Conservation (phyloP, 1,140 invertebrate species). For the Drosophila serrata region DNA sequence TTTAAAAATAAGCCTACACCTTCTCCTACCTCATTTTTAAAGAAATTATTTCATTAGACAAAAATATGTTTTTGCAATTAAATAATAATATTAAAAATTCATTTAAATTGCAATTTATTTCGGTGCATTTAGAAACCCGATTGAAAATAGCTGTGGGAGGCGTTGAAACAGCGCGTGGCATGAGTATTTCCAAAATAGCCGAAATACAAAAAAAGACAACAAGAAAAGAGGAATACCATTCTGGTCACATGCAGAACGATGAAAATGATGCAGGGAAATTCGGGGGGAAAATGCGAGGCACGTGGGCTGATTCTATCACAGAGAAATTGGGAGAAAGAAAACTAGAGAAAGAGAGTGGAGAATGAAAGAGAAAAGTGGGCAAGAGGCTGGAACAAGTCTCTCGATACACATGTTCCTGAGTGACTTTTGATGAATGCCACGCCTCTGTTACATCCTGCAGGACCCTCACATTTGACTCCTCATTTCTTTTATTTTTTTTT, state of each 20-base stretch:
- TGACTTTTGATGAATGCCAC: constrained; percentile 66
- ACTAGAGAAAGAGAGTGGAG: constrained; percentile 22
- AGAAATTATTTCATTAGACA: not conserved
- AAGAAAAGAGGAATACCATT: constrained; percentile 44
- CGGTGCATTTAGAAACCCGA: constrained; percentile 16
- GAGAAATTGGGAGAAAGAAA: constrained; percentile 13
- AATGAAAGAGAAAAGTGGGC: constrained; percentile 10
- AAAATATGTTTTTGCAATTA: not conserved
- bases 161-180: constrained; percentile 67
- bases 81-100: not conserved
- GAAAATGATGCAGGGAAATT: constrained; percentile 11
- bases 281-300: constrained; percentile 39
- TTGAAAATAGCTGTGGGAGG: constrained; percentile 30
- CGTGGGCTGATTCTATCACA: constrained; percentile 52
- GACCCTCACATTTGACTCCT: constrained; percentile 35
- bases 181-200: constrained; percentile 66
- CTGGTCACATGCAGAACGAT: constrained; percentile 68
- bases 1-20: constrained; percentile 1
- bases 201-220: constrained; percentile 36
- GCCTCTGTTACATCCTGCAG: constrained; percentile 57
- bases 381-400: constrained; percentile 21
- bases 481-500: constrained; percentile 7
- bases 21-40: too few relatives aligned
- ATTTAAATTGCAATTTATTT: not conserved
- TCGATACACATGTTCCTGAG: constrained; percentile 66